Base-by-base conservation (phyloP, 2,797 vertebrate genomes). In the Staurois parvus region DNA sequence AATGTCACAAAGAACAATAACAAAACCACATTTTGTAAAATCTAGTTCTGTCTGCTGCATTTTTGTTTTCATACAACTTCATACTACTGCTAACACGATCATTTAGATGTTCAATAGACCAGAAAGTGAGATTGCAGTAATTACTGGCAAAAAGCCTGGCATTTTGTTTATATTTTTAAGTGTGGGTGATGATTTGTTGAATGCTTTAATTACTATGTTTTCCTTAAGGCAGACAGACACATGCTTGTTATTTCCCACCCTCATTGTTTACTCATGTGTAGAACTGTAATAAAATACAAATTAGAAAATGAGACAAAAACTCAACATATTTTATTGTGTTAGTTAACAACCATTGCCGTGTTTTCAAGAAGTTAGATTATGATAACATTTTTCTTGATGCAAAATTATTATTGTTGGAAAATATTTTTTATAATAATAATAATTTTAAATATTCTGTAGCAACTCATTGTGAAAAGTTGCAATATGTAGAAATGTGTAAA, bases 61-160 rank as follows among this genome's bases (percentile, higher is more conserved):
- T 72, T 70, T 30, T 68, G 24, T 73, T 62, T 42, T 34, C 26
- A 15, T 19, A 34, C 48, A 32, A 8, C 28, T 56, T 85, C 70
- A 85, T 59, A 69, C 70, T 56, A 80, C 40, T 17, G 37, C 70
- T 68, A 68, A 67, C 70, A 75, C 68, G 37, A 69, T 85, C 62
- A 80, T 80, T 85, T 80, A 80, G n/a, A 21, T 21, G 19, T 80
- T 69, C 62, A 74, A 68, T 68, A 28, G 37, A 75, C 68, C 29
- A 21, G 70, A 75, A 85, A 76, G 42, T 59, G 37, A 81, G 64
- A 80, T 64, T 59, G 42, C 78, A 70, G 78, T 81, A 81, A 81
- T 85, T 85, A 59, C 64, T 85, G 78, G 78, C 84, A 85, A 76
- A 81, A 85, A 85, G 84, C 84, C 78, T 85, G 78, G 72, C n/a